Base-by-base conservation (phyloP, 2,113 vertebrate genomes). In the Barbus barbus region DNA sequence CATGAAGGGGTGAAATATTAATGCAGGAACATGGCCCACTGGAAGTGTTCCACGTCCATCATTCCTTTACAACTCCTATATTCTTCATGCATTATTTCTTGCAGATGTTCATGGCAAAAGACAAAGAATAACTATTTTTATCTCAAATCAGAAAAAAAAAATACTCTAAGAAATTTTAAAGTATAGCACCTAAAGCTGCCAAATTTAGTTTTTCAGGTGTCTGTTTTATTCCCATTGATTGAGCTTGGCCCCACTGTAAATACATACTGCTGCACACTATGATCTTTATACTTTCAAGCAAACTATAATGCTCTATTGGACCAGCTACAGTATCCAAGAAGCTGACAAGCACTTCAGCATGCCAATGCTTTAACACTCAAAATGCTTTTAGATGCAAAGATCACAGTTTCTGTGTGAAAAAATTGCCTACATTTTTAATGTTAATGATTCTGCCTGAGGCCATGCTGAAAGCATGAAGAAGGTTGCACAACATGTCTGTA, bases 401-500 rank as follows among this genome's bases (percentile, higher is more conserved):
- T 83, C 53, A 38, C 13, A 67, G 80, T 33, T 58, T 83, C 33
- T 56, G 22, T 81, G 51, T 51, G 85, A 78, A 77, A 18, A 67
- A 80, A 24, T 28, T 44, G 58, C 33, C 20, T 63, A 48, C 22
- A 72, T 9, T 78, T 67, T 60, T 51, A 9, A 78, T 72, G 73
- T 48, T 77, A 78, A 86, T 53, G 33, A 71, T 71, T 71, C 16
- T 41, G 74, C 74, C 63, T 18, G 61, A 71, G 63, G 61, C 26
- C 44, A 26, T 67, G 41, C 51, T 78, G 7, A 78, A 75, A 75
- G 6, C 48, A 61, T 12, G 63, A 1, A 31, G 36, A 9, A 28
- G 26, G 20, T 24, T 46, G 28, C 33, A 56, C 60, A 69, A 24
- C 74, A 76, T 53, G n/a, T n/a, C n/a, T n/a, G n/a, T 11, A 60